Conservation (phyloP, 2,888 invertebrate species). For the Drosophila fungiperda region DNA sequence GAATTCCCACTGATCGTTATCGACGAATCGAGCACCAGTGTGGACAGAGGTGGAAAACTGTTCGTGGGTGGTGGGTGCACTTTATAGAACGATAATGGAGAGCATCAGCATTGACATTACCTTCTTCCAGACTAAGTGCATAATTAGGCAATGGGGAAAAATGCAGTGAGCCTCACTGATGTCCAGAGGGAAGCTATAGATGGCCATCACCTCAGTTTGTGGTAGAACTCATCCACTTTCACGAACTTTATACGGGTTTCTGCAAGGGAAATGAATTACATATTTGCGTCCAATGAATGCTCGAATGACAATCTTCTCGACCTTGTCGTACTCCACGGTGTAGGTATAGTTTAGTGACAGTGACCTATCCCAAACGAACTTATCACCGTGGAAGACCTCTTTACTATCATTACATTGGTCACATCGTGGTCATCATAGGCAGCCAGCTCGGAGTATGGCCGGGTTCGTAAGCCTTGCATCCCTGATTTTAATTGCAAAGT, state of each 20-base stretch:
- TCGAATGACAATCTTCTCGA: slow-evolving; percentile 87
- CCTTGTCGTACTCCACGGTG: slow-evolving; percentile 87
- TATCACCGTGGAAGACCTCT: slow-evolving; percentile 78
- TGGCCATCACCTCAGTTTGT: slow-evolving; percentile 86
- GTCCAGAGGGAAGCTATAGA: slow-evolving; percentile 85
- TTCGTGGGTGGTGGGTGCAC: slow-evolving; percentile 64
- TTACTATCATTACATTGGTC: slow-evolving; percentile 81
- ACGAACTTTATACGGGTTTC: slow-evolving; percentile 88
- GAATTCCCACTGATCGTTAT: slow-evolving; percentile 87
- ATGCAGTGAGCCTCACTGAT: slow-evolving; percentile 86
- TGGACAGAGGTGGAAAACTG: slow-evolving; percentile 85
- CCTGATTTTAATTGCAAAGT: background rate
- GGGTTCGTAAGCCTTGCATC: background rate
- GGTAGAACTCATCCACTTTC: slow-evolving; percentile 88
- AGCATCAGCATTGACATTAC: slow-evolving; percentile 88
- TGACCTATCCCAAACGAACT: slow-evolving; percentile 84
- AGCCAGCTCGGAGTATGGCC: slow-evolving; percentile 3
- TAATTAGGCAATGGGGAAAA: slow-evolving; percentile 87
- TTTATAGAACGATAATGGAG: slow-evolving; percentile 87
- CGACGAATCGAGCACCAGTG: slow-evolving; percentile 86
- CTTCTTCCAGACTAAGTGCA: slow-evolving; percentile 87
- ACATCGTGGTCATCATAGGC: slow-evolving; percentile 86
- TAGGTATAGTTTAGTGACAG: slow-evolving; percentile 88
- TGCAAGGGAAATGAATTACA: too few species aligned
- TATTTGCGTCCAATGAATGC: slow-evolving; percentile 90